These are phyloP conservation scores for Indicator maculatus DNA, from an alignment of 2,113 vertebrate genomes.

Conservation along the genomic window DNA sequence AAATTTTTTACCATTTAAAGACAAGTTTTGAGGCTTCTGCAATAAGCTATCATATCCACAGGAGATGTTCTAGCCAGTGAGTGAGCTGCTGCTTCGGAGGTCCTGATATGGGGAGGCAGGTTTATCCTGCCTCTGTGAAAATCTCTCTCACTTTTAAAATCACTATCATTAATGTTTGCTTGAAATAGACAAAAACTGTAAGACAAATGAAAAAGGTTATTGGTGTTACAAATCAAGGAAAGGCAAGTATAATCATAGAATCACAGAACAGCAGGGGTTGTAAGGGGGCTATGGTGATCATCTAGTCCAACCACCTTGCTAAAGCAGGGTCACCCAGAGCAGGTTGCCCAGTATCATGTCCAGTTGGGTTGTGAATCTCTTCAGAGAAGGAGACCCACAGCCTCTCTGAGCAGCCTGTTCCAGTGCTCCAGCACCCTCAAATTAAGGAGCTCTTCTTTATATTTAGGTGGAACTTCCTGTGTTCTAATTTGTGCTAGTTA, in stretches of 20 bases:
- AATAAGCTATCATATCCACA: rapidly evolving
- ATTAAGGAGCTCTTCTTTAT: too few species aligned
- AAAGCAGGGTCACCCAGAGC: too few species aligned
- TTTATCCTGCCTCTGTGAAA: not conserved
- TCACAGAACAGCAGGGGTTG: too few species aligned
- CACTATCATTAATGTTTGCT: not conserved
- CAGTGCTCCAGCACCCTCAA: too few species aligned
- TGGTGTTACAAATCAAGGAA: not conserved
- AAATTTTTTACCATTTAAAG: not conserved
- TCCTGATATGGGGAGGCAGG: rapidly evolving
- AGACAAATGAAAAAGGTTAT: not conserved
- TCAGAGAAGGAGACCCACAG: too few species aligned
- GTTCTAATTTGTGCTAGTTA: too few species aligned
- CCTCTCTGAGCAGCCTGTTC: too few species aligned
- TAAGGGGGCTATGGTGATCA: too few species aligned
- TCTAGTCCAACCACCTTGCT: too few species aligned
- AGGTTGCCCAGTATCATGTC: too few species aligned
- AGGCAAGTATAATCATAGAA: not conserved
- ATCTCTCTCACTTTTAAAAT: not conserved
- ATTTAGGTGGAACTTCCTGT: too few species aligned
- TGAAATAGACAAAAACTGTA: not conserved
- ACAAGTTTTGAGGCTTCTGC: not conserved
- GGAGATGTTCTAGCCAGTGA: not conserved
- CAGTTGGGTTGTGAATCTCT: too few species aligned
- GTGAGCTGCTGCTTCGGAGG: rapidly evolving